Base-by-base conservation (phyloP, 2,113 vertebrate genomes). In the Chitala chitala region DNA sequence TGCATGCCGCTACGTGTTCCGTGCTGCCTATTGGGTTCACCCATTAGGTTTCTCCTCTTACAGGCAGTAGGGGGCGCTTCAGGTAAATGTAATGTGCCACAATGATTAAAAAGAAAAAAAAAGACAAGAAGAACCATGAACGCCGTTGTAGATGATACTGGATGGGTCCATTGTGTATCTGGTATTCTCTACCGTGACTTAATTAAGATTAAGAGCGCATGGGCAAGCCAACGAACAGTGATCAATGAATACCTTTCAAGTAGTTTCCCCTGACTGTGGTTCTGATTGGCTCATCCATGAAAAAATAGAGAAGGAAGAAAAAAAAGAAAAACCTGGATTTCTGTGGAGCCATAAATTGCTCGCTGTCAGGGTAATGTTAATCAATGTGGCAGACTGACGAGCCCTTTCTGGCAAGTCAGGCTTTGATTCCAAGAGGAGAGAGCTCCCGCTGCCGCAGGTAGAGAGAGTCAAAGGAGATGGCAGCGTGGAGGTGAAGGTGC, bases 381-480 rank as follows among this genome's bases (percentile, higher is more conserved):
- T 89, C 86, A 87, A 72, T 40, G 76, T 84, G 77, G 84, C 79
- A 84, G 86, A 88, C 85, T 86, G 89, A 87, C 88, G 85, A 81
- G 84, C 80, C 72, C 82, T 84, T 76, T 80, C 74, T 74, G 80
- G 66, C 78, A 72, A 78, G 72, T 54, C 74, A 73, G 50, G 31
- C 79, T 82, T 87, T 86, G 88, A 86, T 84, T 81, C 75, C 75
- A 71, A 73, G 80, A 83, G 73, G 69, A 66, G 7, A 61, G 83
- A 78, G 80, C 73, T 79, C 78, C 61, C 75, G 77, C 72, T 74
- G 76, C 77, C 79, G 74, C 56, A 64, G 77, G 55, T 69, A 58
- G 74, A 59, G 69, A 68, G 44, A 38, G 5, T 3, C 22, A 54
- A n/a, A 22, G 7, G 48, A 29, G 33, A n/a, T 4, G 26, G 40